Percentiles rank a stretch among this genome's conserved stretches.
Conservation (phyloP, 2,797 vertebrate genomes). For the Crenichthys baileyi region DNA sequence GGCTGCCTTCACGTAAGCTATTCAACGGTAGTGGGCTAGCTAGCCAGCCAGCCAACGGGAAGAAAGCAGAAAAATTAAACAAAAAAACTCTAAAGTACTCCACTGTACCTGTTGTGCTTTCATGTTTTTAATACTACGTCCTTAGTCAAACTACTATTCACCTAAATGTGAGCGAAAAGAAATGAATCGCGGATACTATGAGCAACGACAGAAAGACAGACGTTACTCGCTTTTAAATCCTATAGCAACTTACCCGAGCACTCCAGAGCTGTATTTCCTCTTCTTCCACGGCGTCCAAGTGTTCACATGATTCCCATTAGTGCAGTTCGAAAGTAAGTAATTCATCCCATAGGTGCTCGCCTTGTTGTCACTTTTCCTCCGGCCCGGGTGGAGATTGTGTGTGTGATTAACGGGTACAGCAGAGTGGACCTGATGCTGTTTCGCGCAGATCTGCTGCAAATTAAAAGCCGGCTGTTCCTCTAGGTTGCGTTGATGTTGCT, state of each 20-base stretch:
- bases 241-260: conserved; percentile 88
- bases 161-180: neutral
- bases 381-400: conserved; percentile 87
- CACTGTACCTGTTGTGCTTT: neutral
- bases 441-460: conserved; percentile 76
- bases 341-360: conserved; percentile 98
- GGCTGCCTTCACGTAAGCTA: neutral
- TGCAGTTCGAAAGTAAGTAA: conserved; percentile 89
- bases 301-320: conserved; percentile 81
- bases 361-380: conserved; percentile 97
- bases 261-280: conserved; percentile 89
- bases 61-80: neutral
- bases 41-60: neutral
- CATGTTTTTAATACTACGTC: neutral
- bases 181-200: neutral
- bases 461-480: conserved; percentile 73
- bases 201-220: neutral
- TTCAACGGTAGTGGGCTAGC: neutral
- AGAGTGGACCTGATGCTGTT: conserved; percentile 73
- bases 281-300: conserved; percentile 96
- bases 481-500: conserved; percentile 58
- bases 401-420: conserved; percentile 67
- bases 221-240: conserved; percentile 6
- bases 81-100: neutral
- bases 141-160: neutral